A percentile compares a stretch with the other conserved stretches of the same genome.
Conservation (phyloP, 2,888 invertebrate species). For the Arge pagana region DNA sequence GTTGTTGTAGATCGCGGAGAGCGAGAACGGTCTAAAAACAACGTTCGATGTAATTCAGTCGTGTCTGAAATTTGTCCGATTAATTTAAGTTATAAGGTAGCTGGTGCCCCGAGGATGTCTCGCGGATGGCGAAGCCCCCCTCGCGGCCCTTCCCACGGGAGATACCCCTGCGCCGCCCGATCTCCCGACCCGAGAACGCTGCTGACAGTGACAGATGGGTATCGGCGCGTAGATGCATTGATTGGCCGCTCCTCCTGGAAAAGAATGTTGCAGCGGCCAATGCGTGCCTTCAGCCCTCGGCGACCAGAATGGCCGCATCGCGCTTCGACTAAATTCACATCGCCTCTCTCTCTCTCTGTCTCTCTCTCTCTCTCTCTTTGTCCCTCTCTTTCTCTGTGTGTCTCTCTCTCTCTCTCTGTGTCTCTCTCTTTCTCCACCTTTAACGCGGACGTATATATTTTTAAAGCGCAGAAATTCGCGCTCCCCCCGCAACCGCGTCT, state of each 20-base stretch:
- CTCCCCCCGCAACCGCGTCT: too few species aligned
- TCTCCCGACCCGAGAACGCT: conserved; percentile 19
- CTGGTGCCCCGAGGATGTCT: conserved; percentile 56
- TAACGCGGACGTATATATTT: not conserved
- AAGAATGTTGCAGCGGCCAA: conserved; percentile 57
- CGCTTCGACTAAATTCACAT: conserved; percentile 28
- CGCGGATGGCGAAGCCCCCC: conserved; percentile 63
- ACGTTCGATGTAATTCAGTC: not conserved
- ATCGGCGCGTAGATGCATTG: conserved; percentile 58
- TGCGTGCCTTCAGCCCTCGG: conserved; percentile 47
- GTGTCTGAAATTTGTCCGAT: conserved; percentile 7
- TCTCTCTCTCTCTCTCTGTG: conserved; percentile 16
- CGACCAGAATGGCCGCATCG: conserved; percentile 56
- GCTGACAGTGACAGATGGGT: conserved; percentile 59
- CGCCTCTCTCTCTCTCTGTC: conserved; percentile 12
- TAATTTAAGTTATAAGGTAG: conserved; percentile 16
- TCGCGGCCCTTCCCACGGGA: conserved; percentile 61
- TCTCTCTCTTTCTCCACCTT: not conserved
- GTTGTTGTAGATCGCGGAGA: too few species aligned
- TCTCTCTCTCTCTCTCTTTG: conserved; percentile 12
- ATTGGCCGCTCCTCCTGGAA: conserved; percentile 58
- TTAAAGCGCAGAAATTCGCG: not conserved
- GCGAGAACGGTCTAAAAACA: too few species aligned
- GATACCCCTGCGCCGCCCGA: conserved; percentile 5
- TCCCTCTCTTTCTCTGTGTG: conserved; percentile 16